Evolutionary conservation across 2,797 vertebrate species (phyloP), one percentile per base, ranked within the genome.

Genomic region (Enteromius anoplus): DNA sequence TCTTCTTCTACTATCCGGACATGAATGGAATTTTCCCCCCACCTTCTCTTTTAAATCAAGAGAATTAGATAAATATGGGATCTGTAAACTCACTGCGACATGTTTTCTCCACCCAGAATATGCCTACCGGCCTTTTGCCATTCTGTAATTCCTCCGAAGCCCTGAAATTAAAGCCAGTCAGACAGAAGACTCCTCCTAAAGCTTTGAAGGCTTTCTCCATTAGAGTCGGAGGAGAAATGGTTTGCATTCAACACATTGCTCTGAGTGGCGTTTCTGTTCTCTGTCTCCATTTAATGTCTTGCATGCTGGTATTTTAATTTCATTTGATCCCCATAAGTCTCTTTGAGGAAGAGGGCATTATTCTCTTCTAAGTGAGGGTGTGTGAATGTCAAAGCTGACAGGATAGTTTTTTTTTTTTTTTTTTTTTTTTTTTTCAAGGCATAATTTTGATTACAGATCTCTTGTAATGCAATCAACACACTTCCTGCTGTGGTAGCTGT

Each of bases 381-480:
- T 55, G 64, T 45, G 23, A 81, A 73, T 71, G 68, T 51, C 82
- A 81, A 85, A 87, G 84, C 87, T 89, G 83, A 85, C 81, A 88
- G 85, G 85, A 90, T 89, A 85, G 86, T 81, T 82, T 65, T 21
- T 80, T 81, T 64, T 83, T 75, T 34, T 87, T 79, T 26, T 26
- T 26, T 26, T 26, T 82, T 70, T 34, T 84, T 85, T 58, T 85
- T 77, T 86, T 83, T 88, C 85, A 84, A 88, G 85, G 86, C 85
- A 88, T 92, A 90, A 92, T 78, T 89, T 90, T 82, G 88, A 93
- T 94, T 92, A 91, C 87, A 91, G 87, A 83, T 87, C 88, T 90
- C 90, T 91, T 91, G 91, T 93, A 93, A 92, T 93, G 89, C 88
- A 91, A 92, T 94, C 90, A 93, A 90, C 89, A 91, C 87, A 65